A percentile compares a stretch with the other conserved stretches of the same genome.
Evolutionary conservation across 2,113 vertebrate species (phyloP).

Genomic region (Melospiza melodia): DNA sequence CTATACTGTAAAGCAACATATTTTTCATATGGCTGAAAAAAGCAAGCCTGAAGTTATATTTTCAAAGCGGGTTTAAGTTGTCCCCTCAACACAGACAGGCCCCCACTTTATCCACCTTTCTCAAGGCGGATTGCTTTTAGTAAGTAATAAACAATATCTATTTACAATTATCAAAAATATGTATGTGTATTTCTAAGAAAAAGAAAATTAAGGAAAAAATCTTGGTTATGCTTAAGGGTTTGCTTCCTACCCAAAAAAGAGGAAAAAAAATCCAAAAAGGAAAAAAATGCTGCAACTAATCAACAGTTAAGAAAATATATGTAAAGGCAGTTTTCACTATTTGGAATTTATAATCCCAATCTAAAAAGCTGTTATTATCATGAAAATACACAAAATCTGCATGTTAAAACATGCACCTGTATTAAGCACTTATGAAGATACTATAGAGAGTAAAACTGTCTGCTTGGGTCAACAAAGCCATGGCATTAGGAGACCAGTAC

Average conservation of each 20-base stretch:
- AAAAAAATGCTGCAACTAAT: not conserved
- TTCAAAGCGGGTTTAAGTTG: slow-evolving; percentile 22
- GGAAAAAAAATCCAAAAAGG: too few relatives aligned
- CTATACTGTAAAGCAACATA: slow-evolving; percentile 29
- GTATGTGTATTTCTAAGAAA: not conserved
- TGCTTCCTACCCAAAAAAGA: not conserved
- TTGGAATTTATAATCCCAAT: not conserved
- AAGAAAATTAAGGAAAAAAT: not conserved
- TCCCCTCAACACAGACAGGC: not conserved
- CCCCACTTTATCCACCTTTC: slow-evolving; percentile 2
- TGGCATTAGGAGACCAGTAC: not conserved
- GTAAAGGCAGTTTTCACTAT: not conserved
- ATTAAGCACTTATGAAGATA: not conserved
- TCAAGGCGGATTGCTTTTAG: not conserved
- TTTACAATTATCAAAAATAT: not conserved
- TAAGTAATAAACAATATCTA: not conserved
- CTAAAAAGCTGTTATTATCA: not conserved
- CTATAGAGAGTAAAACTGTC: not conserved
- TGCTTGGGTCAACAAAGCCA: not conserved
- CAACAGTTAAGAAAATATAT: not conserved
- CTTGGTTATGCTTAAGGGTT: not conserved
- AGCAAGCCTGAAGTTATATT: slow-evolving; percentile 22
- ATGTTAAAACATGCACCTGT: not conserved
- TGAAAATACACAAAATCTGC: not conserved
- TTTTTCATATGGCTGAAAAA: slow-evolving; percentile 65